Percentiles rank a stretch among this genome's conserved stretches.
Evolutionary conservation across 35 echinoderm and acorn worm genomes (phyloP).

Genomic region (Acanthaster planci): DNA sequence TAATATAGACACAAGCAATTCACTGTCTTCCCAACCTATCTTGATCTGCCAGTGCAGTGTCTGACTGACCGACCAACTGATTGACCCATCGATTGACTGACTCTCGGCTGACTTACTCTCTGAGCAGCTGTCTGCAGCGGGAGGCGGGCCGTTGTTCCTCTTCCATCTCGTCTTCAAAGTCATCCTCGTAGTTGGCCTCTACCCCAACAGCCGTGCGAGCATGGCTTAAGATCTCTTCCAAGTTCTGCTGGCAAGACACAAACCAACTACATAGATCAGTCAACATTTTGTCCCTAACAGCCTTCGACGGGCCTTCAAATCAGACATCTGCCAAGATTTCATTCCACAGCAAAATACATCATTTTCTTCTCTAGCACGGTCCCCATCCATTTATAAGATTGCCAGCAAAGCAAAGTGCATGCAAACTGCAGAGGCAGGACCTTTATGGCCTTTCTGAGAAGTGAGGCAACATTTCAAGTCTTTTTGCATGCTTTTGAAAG

Average conservation of each 20-base stretch:
- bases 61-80: neutral
- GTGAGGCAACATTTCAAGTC: no score
- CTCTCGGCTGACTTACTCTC: constrained; percentile 16
- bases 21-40: neutral
- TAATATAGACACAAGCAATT: no score
- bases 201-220: constrained; percentile 30
- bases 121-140: constrained; percentile 33
- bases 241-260: constrained; percentile 4
- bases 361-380: no score
- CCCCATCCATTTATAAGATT: no score
- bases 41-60: neutral
- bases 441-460: no score
- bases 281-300: no score
- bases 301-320: no score
- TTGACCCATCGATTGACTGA: neutral
- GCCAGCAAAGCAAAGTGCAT: no score
- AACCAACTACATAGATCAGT: constrained; percentile 8
- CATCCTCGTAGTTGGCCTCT: constrained; percentile 38
- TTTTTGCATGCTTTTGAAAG: no score
- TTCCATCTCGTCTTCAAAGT: constrained; percentile 36
- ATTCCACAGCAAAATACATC: no score
- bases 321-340: no score
- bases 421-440: no score
- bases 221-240: constrained; percentile 32
- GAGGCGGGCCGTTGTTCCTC: constrained; percentile 19